Evolutionary conservation across 2,113 vertebrate genomes (phyloP), one percentile per base, ranked within the genome.

Genomic region (Tyrannus savana): DNA sequence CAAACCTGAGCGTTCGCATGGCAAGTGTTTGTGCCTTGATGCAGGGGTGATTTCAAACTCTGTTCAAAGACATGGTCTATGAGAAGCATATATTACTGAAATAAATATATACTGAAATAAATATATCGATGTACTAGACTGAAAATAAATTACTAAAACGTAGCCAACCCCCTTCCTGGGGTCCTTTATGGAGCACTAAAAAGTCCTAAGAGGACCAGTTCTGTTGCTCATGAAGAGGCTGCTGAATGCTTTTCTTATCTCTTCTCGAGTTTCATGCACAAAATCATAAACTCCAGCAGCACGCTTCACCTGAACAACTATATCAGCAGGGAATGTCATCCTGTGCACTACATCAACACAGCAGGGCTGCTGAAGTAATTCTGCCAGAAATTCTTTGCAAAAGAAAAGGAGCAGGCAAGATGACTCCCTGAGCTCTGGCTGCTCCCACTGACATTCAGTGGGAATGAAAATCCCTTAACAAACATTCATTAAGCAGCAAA

Each of bases 391-490:
- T 50, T 53, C 89, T 82, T 68, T 39, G 59, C 24, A 33, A 35
- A 84, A 63, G 74, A 14, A 52, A 64, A 79, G 47, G 35, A 82
- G 58, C 3, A 2, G 52, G 47, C 33, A 77, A 72, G 62, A 79
- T 23, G 80, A 67, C 73, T 55, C 59, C 64, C 50, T 5, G 72
- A 80, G 71, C 86, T 42, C 56, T 24, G 69, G 37, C 82, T 91
- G 84, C 71, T 85, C 50, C 63, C 67, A 30, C 84, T n/a, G 73
- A 59, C 62, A 35, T 30, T 31, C 89, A 31, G 81, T 1, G 50
- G 84, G 90, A 68, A 91, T 44, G 76, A 73, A 95, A 94, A 95
- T 84, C 90, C 80, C 60, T 68, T 59, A 53, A 41, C 60, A 78
- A 90, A 81, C 72, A 67, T 25, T 75, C 64, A 64, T 80, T 78